Conservation (phyloP, 2,888 invertebrate genomes). For the Drosophila robusta region DNA sequence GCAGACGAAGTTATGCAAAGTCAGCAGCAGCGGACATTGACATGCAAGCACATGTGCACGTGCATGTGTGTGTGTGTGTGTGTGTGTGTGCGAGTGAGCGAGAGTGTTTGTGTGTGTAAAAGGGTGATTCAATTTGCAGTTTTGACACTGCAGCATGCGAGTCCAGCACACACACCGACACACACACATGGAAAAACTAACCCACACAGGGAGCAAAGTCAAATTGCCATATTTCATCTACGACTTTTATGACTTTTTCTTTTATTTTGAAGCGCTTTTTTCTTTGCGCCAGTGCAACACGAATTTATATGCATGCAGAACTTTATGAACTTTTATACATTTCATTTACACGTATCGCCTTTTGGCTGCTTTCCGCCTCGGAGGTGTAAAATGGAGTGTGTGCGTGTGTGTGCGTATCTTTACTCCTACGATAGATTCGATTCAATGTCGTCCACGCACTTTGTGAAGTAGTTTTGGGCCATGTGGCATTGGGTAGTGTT, state of each 20-base stretch:
- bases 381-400: constrained; percentile 15
- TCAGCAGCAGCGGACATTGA: constrained; percentile 78
- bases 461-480: constrained; percentile 60
- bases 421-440: constrained; percentile 27
- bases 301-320: constrained; percentile 49
- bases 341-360: constrained; percentile 53
- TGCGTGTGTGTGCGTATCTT: background rate
- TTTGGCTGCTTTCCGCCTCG: constrained; percentile 18
- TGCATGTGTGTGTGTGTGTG: constrained; percentile 16
- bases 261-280: constrained; percentile 35
- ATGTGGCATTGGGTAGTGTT: constrained; percentile 46
- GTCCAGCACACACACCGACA: constrained; percentile 27
- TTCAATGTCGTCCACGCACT: constrained; percentile 63
- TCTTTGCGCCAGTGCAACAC: constrained; percentile 28
- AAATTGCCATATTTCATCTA: constrained; percentile 76
- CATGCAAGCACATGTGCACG: constrained; percentile 52
- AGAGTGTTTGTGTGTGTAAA: constrained; percentile 27
- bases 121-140: constrained; percentile 76
- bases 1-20: constrained; percentile 75
- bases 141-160: constrained; percentile 55
- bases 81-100: constrained; percentile 20
- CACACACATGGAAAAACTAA: constrained; percentile 16
- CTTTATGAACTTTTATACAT: constrained; percentile 48
- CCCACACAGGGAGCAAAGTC: constrained; percentile 46
- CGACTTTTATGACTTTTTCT: constrained; percentile 72